Percentiles rank a stretch among this genome's conserved stretches.
phyloP scores from a whole-genome alignment of 2,113 vertebrate species.

The Pteruthius melanotis region DNA sequence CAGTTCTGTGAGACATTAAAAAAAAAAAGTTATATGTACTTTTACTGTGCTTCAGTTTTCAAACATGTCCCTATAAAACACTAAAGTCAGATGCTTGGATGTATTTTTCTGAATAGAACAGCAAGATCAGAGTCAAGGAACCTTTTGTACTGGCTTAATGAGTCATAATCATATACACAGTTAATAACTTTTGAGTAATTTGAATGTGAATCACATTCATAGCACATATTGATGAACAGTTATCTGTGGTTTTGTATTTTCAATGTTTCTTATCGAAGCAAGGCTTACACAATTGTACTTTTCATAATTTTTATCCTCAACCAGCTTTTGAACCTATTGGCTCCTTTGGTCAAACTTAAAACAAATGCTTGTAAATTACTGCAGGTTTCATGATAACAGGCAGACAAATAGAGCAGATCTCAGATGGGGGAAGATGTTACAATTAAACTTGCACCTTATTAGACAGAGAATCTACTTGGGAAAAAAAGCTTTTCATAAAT shows the following conservation, averaged over 20 bases:
- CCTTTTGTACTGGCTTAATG: constrained; percentile 5
- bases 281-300: neutral
- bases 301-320: neutral
- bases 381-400: neutral
- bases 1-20: neutral
- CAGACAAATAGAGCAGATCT: neutral
- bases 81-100: neutral
- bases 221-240: neutral
- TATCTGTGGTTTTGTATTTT: neutral
- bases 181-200: neutral
- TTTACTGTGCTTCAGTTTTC: neutral
- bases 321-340: neutral
- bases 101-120: neutral
- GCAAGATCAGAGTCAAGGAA: neutral
- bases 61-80: neutral
- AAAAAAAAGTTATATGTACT: neutral
- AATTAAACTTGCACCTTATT: neutral
- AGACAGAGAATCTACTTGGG: neutral
- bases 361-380: neutral
- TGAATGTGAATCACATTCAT: constrained; percentile 6
- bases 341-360: neutral
- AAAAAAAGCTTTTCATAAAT: neutral
- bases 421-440: neutral
- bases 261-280: neutral
- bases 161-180: constrained; percentile 16